Evolutionary conservation across 1,140 invertebrate genomes (phyloP).

Genomic region (Drosophila navojoa): DNA sequence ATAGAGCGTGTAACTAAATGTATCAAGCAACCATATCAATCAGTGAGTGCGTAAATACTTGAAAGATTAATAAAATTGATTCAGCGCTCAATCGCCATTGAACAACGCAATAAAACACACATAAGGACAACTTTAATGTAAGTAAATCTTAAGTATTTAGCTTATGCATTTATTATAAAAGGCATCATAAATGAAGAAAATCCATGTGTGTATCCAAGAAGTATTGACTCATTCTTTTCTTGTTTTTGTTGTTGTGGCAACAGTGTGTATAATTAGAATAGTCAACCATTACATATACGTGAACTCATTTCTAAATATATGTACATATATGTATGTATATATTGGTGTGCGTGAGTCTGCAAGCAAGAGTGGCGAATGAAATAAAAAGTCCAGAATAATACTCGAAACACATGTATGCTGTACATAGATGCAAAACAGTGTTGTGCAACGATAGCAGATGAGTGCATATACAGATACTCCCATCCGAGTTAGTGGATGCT

Average conservation of each 20-base stretch:
- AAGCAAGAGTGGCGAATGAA: not conserved
- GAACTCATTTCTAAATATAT: slow-evolving; percentile 47
- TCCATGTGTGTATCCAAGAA: slow-evolving; percentile 11
- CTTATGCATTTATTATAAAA: not conserved
- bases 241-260: slow-evolving; percentile 35
- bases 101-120: slow-evolving; percentile 5
- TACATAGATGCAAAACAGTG: too few relatives aligned
- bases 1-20: slow-evolving; percentile 19
- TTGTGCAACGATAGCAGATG: too few relatives aligned
- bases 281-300: slow-evolving; percentile 2
- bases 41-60: not conserved
- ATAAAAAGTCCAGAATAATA: not conserved
- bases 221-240: slow-evolving; percentile 8
- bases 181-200: not conserved
- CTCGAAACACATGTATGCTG: not conserved
- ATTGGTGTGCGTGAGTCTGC: not conserved
- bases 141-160: slow-evolving; percentile 11
- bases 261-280: slow-evolving; percentile 41
- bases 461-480: too few relatives aligned
- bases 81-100: slow-evolving; percentile 3
- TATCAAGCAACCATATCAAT: not conserved
- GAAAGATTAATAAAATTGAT: slow-evolving; percentile 19
- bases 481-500: too few relatives aligned
- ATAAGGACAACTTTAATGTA: slow-evolving; percentile 14
- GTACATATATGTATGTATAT: not conserved